A percentile compares a stretch with the other conserved stretches of the same genome.
These are phyloP conservation scores for Paraplagusia blochii DNA, from an alignment of 2,113 vertebrate genomes.

Conservation along the genomic window DNA sequence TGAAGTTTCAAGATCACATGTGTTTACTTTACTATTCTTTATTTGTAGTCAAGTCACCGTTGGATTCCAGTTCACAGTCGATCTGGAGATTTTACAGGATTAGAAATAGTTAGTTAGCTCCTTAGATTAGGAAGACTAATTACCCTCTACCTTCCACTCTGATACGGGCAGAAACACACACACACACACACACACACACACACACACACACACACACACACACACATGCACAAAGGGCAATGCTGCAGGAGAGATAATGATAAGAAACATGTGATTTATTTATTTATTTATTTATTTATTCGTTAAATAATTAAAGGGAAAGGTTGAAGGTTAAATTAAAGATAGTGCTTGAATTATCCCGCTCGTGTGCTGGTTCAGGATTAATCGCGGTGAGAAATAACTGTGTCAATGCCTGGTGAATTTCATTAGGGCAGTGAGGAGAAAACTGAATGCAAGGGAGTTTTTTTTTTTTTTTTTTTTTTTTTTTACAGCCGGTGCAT, in stretches of 20 bases:
- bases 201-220: not conserved
- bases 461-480: too few relatives aligned
- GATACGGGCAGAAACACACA: too few relatives aligned
- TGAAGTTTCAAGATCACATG: too few relatives aligned
- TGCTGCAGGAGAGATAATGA: not conserved
- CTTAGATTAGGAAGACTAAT: not conserved
- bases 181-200: too few relatives aligned
- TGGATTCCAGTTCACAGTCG: too few relatives aligned
- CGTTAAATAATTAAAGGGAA: not conserved
- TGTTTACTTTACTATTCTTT: too few relatives aligned
- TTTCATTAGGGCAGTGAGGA: conserved; percentile 26
- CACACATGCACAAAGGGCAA: too few relatives aligned
- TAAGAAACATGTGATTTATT: conserved; percentile 18
- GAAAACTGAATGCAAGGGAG: conserved; percentile 21
- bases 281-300: not conserved
- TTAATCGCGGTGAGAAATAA: not conserved
- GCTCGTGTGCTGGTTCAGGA: not conserved
- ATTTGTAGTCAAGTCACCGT: too few relatives aligned
- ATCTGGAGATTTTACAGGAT: too few relatives aligned
- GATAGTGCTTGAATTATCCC: not conserved
- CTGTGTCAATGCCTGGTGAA: conserved; percentile 4
- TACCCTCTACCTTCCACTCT: too few relatives aligned
- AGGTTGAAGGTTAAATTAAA: conserved; percentile 2
- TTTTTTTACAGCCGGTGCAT: conserved; percentile 15
- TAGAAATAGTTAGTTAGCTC: too few relatives aligned